Evolutionary conservation across 2,888 invertebrate genomes (phyloP).

Genomic region (Allacma fusca): DNA sequence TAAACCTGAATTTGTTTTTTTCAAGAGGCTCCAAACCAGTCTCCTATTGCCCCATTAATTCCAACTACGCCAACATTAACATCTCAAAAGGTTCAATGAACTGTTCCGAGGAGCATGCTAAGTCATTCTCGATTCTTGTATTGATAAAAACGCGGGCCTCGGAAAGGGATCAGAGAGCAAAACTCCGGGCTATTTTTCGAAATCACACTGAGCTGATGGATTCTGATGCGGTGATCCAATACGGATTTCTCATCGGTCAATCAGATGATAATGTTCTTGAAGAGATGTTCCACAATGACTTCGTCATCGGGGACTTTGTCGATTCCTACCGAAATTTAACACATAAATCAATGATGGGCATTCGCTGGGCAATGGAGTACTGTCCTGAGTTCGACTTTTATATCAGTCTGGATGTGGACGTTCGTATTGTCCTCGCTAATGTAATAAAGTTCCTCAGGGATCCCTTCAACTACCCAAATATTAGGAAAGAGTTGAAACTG

Average conservation of each 20-base stretch:
- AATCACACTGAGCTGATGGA: not conserved
- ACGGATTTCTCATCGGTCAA: not conserved
- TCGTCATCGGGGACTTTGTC: not conserved
- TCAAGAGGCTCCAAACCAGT: no score
- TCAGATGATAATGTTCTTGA: not conserved
- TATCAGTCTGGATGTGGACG: not conserved
- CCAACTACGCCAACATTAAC: no score
- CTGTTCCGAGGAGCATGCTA: no score
- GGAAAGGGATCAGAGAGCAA: not conserved
- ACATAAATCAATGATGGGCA: not conserved
- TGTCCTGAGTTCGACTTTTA: not conserved
- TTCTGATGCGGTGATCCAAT: not conserved
- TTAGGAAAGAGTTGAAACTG: not conserved
- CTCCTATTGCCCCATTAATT: no score
- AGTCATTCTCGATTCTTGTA: not conserved
- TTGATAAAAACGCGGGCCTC: not conserved
- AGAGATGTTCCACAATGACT: not conserved
- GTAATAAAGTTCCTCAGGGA: not conserved
- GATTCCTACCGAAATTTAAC: constrained; percentile 13
- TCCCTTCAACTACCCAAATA: not conserved
- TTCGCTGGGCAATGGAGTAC: not conserved
- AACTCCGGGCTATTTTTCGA: not conserved
- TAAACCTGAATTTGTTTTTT: no score
- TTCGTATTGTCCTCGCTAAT: not conserved
- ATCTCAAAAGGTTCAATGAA: no score